Conservation (phyloP, 2,113 vertebrate genomes). For the Charina bottae region DNA sequence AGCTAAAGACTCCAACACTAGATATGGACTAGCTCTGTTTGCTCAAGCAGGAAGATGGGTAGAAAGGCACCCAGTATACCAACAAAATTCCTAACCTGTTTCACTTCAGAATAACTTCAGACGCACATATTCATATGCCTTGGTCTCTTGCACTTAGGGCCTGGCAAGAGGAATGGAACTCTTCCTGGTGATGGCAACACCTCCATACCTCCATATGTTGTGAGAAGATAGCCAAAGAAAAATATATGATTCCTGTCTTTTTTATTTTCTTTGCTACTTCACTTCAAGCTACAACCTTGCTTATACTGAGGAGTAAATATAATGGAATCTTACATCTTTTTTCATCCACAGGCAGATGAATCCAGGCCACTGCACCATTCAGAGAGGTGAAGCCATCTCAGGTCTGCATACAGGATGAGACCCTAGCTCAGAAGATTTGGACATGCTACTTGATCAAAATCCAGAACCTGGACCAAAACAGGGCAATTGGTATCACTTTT, state of each 20-base stretch:
- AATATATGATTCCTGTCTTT: not conserved
- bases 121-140: not conserved
- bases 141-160: not conserved
- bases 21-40: not conserved
- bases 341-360: not conserved
- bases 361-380: not conserved
- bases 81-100: not conserved
- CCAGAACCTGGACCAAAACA: too few relatives aligned
- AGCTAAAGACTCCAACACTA: not conserved
- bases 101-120: not conserved
- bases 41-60: not conserved
- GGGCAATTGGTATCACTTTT: too few relatives aligned
- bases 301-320: not conserved
- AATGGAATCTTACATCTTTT: not conserved
- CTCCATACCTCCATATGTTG: not conserved
- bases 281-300: not conserved
- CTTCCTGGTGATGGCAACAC: not conserved
- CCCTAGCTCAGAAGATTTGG: too few relatives aligned
- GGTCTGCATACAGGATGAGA: too few relatives aligned
- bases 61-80: not conserved
- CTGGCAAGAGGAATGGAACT: not conserved
- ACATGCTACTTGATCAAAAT: too few relatives aligned
- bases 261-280: not conserved
- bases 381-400: too few relatives aligned
- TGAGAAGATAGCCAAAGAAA: not conserved